Conservation (phyloP, 2,113 vertebrate species). For the Chaetodon trifascialis region DNA sequence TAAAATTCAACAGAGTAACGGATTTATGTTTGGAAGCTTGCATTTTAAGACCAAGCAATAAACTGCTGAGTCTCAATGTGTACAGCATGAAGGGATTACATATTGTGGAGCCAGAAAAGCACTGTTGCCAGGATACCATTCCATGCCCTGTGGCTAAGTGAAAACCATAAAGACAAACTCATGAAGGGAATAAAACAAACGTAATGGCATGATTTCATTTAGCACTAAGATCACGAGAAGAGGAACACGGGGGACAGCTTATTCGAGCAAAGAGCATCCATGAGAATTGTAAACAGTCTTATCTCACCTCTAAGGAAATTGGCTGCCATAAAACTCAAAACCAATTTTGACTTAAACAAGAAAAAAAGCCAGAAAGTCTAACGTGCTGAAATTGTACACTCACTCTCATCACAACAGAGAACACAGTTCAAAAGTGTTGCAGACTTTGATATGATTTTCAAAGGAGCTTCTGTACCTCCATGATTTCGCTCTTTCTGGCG, state of each 20-base stretch:
- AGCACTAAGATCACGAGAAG: slow-evolving; percentile 1
- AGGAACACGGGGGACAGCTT: background rate
- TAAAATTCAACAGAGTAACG: background rate
- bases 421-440: background rate
- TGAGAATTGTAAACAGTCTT: slow-evolving; percentile 34
- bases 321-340: background rate
- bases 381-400: background rate
- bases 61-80: background rate
- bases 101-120: background rate
- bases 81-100: background rate
- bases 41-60: background rate
- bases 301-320: background rate
- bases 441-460: background rate
- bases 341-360: slow-evolving; percentile 11
- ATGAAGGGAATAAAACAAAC: background rate
- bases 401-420: background rate
- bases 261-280: background rate
- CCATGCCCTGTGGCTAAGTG: background rate
- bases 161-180: slow-evolving; percentile 3
- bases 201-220: background rate
- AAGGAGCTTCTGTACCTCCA: background rate
- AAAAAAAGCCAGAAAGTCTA: background rate
- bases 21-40: background rate
- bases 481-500: background rate
- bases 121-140: background rate